These are phyloP conservation scores for Drosophila kokeensis DNA, from an alignment of 2,888 invertebrate genomes.

Conservation along the genomic window DNA sequence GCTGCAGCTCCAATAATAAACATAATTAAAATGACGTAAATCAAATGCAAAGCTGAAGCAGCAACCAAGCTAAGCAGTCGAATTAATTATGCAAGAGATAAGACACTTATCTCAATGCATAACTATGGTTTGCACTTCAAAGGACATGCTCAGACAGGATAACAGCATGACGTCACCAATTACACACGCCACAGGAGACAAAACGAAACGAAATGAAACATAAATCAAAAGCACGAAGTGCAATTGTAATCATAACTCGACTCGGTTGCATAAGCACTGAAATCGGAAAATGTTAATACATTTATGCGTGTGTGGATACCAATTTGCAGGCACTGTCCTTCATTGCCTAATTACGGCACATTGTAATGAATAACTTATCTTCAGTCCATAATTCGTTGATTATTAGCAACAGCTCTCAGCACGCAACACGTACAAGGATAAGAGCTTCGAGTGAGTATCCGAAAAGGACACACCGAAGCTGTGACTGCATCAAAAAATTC, in stretches of 20 bases:
- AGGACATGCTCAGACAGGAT: slow-evolving; percentile 14
- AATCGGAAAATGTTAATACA: background rate
- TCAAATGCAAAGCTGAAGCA: slow-evolving; percentile 13
- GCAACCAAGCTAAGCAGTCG: background rate
- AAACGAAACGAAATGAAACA: background rate
- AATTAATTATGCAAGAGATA: slow-evolving; percentile 18
- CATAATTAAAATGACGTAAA: background rate
- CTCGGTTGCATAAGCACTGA: background rate
- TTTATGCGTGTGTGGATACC: slow-evolving; percentile 14
- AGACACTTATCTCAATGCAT: slow-evolving; percentile 6
- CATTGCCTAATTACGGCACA: slow-evolving; percentile 47
- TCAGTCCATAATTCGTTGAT: slow-evolving; percentile 41
- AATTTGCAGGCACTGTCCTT: slow-evolving; percentile 25
- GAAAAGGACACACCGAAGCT: background rate
- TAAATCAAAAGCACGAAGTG: slow-evolving; percentile 2
- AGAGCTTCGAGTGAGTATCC: background rate
- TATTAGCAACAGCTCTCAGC: slow-evolving; percentile 14
- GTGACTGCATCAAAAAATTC: slow-evolving; percentile 22
- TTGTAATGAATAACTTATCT: slow-evolving; percentile 45
- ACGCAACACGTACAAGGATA: slow-evolving; percentile 51
- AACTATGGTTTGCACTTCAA: slow-evolving; percentile 20
- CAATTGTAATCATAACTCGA: slow-evolving; percentile 1
- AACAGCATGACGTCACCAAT: slow-evolving; percentile 4
- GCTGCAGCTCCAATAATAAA: background rate
- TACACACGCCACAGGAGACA: background rate